Percentiles rank a stretch among this genome's conserved stretches.
phyloP scores from a whole-genome alignment of 2,113 vertebrate genomes.

The Entosphenus tridentatus region DNA sequence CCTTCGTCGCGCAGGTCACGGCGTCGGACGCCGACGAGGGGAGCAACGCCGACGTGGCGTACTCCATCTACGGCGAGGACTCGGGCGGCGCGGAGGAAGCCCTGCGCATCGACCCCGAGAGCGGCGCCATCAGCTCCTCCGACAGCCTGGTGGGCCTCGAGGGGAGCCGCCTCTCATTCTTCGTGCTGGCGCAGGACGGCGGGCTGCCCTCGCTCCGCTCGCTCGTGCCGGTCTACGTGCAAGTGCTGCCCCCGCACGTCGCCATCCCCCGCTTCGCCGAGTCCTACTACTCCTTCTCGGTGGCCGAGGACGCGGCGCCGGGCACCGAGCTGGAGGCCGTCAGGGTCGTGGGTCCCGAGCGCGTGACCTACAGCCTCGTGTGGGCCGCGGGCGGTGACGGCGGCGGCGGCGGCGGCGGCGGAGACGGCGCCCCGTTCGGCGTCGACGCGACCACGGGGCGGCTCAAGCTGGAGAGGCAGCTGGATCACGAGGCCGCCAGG shows the following conservation, averaged over 20 bases:
- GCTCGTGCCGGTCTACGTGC: slow-evolving; percentile 71
- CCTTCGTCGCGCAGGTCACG: slow-evolving; percentile 66
- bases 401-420: slow-evolving; percentile 36
- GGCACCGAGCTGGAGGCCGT: slow-evolving; percentile 52
- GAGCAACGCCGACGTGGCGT: slow-evolving; percentile 54
- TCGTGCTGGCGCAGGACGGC: slow-evolving; percentile 79
- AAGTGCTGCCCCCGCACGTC: slow-evolving; percentile 52
- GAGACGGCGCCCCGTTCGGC: slow-evolving; percentile 37
- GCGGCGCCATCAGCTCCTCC: slow-evolving; percentile 90
- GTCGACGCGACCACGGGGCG: slow-evolving; percentile 56
- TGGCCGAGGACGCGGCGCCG: slow-evolving; percentile 53
- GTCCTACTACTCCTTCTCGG: slow-evolving; percentile 49
- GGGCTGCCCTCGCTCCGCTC: slow-evolving; percentile 57
- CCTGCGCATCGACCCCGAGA: slow-evolving; percentile 82
- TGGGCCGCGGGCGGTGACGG: slow-evolving; percentile 34
- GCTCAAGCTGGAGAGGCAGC: slow-evolving; percentile 62
- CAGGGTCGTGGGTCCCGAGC: slow-evolving; percentile 29
- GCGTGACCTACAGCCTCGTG: slow-evolving; percentile 34
- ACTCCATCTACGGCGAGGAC: slow-evolving; percentile 75
- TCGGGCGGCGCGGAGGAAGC: slow-evolving; percentile 52
- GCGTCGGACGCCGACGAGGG: slow-evolving; percentile 64
- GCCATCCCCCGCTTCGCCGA: slow-evolving; percentile 54
- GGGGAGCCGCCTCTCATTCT: slow-evolving; percentile 72
- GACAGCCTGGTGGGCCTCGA: slow-evolving; percentile 55
- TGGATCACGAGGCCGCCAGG: slow-evolving; percentile 48